Base-by-base conservation (phyloP, 2,888 invertebrate genomes). In the Drosophila lutescens region DNA sequence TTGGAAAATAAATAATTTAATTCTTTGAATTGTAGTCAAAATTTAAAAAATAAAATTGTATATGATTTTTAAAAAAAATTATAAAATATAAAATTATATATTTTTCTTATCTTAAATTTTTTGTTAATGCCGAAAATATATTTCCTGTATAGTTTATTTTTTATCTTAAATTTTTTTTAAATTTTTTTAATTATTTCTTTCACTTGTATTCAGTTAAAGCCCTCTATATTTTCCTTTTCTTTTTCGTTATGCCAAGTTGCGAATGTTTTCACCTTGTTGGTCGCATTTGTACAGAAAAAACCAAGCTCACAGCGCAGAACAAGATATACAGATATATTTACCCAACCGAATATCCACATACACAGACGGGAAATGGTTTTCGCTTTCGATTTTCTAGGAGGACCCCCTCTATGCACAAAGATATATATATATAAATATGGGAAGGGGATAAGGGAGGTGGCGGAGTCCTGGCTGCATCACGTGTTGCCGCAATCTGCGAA, bases 351-450 rank as follows among this genome's bases (percentile, higher is more conserved):
- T 46, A 26, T 15, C 20, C 51, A 40, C 44, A 44, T 34, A 60
- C 47, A 53, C 57, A 76, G 80, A 57, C 76, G 70, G 50, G 23
- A 38, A 68, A 69, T 70, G 73, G 65, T 32, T 89, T 89, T 89
- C 89, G 89, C 83, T 83, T 83, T 83, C 83, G 86, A 87, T 83
- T 85, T 89, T 87, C 76, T 74, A 63, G 86, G 51, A 75, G 66
- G 54, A 47, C 59, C 41, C 30, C 34, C 56, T 26, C 57, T 7
- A 10, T 8, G 6, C 34, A 8, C 17, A 10, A 40, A 23, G 23
- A 15, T 56, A 26, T 30, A 26, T 38, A n/a, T 32, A 15, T 47
- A 13, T 15, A 1, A 17, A 12, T 13, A 17, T 20, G 1, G 4
- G 30, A 7, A 9, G 46, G 47, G 13, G 49, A 17, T 7, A 3